Evolutionary conservation across 2,797 vertebrate species (phyloP).

Genomic region (Crenichthys baileyi): DNA sequence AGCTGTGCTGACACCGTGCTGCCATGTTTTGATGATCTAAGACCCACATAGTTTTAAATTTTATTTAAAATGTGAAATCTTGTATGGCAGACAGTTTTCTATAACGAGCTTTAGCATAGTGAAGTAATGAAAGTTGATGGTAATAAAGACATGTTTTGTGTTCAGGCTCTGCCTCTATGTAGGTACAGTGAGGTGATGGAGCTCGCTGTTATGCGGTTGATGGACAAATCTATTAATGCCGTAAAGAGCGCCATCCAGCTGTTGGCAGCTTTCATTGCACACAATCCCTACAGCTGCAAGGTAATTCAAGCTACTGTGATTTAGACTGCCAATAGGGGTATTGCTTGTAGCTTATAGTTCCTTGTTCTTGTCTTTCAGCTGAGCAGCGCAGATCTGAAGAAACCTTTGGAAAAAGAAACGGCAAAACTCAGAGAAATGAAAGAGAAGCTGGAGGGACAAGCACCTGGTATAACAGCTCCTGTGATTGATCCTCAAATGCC

Average conservation of each 20-base stretch:
- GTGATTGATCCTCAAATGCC: neutral
- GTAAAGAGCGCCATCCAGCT: conserved; percentile 96
- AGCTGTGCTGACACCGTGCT: neutral
- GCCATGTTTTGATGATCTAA: neutral
- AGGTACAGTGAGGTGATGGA: conserved; percentile 90
- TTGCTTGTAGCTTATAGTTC: neutral
- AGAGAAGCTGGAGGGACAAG: conserved; percentile 53
- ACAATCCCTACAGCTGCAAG: conserved; percentile 98
- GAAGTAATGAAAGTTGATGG: neutral
- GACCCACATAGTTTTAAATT: neutral
- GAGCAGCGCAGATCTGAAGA: conserved; percentile 87
- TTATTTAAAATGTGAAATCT: neutral
- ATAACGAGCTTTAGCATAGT: neutral
- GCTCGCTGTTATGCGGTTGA: conserved; percentile 89
- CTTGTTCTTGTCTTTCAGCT: conserved; percentile 76
- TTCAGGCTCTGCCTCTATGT: conserved; percentile 89
- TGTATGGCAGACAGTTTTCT: neutral
- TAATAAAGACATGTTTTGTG: conserved; percentile 10
- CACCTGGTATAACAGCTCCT: conserved; percentile 30
- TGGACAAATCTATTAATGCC: conserved; percentile 92
- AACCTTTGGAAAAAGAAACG: conserved; percentile 88
- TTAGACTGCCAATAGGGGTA: rapidly evolving
- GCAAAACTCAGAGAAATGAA: conserved; percentile 88
- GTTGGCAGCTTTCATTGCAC: conserved; percentile 91
- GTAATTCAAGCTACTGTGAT: conserved; percentile 67